Percentiles rank a stretch among this genome's conserved stretches.
phyloP scores from a whole-genome alignment of 2,797 vertebrate species.

The Glossophaga mutica region DNA sequence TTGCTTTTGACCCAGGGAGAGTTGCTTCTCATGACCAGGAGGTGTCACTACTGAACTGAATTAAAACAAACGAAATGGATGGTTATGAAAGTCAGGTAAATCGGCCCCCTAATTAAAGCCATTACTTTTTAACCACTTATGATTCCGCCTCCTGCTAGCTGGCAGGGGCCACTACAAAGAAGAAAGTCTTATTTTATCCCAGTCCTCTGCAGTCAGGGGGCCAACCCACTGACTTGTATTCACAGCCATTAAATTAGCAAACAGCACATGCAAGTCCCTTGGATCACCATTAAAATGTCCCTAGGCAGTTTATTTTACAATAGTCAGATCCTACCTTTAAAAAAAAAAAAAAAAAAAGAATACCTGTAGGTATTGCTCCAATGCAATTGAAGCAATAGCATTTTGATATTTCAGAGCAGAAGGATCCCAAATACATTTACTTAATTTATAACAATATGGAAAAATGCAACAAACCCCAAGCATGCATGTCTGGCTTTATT shows the following conservation, averaged over 20 bases:
- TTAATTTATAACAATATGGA: neutral
- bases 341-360: neutral
- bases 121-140: slow-evolving; percentile 20
- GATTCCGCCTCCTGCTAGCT: neutral
- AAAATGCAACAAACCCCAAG: slow-evolving; percentile 1
- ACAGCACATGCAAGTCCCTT: neutral
- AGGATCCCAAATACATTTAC: neutral
- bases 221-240: neutral
- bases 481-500: neutral
- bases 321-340: neutral
- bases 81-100: slow-evolving; percentile 1
- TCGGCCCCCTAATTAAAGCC: slow-evolving; percentile 7
- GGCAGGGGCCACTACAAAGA: slow-evolving; percentile 9
- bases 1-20: neutral
- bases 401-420: neutral
- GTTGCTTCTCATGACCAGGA: slow-evolving; percentile 73
- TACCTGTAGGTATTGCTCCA: neutral
- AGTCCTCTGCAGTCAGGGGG: neutral
- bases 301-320: neutral
- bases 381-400: neutral
- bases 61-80: neutral
- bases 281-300: neutral
- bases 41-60: slow-evolving; percentile 79
- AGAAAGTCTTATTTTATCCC: neutral
- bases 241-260: neutral